phyloP scores from a whole-genome alignment of 2,113 vertebrate genomes.

The Lagopus leucura region DNA sequence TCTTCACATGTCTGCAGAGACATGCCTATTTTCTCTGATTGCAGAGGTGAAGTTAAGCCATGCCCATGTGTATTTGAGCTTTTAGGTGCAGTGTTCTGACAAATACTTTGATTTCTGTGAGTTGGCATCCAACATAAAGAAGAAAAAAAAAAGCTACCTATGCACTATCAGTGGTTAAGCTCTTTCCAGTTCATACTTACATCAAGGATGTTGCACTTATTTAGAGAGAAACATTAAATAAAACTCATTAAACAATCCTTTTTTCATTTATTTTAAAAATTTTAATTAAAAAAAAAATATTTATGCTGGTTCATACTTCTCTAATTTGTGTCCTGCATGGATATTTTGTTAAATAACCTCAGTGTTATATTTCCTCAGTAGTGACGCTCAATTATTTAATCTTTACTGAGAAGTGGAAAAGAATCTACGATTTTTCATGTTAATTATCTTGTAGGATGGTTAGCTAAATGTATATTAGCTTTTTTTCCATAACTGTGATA shows the following conservation, averaged over 20 bases:
- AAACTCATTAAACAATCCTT: background rate
- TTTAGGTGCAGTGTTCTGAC: background rate
- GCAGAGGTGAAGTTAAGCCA: background rate
- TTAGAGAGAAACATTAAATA: background rate
- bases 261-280: background rate
- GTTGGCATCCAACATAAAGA: background rate
- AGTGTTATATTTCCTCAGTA: slow-evolving; percentile 24
- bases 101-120: background rate
- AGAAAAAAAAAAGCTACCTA: background rate
- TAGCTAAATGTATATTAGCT: slow-evolving; percentile 38
- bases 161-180: background rate
- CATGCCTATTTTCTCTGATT: background rate
- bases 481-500: background rate
- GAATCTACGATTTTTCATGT: slow-evolving; percentile 20
- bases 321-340: background rate
- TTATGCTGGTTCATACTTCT: slow-evolving; percentile 5
- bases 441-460: slow-evolving; percentile 28
- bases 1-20: background rate
- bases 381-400: slow-evolving; percentile 34
- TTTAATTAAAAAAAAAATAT: background rate
- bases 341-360: slow-evolving; percentile 33
- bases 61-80: background rate
- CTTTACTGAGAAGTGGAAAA: slow-evolving; percentile 13
- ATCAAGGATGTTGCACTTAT: background rate
- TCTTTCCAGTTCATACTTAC: background rate